phyloP scores from a whole-genome alignment of 2,888 invertebrate genomes.

The Cantharis rustica region DNA sequence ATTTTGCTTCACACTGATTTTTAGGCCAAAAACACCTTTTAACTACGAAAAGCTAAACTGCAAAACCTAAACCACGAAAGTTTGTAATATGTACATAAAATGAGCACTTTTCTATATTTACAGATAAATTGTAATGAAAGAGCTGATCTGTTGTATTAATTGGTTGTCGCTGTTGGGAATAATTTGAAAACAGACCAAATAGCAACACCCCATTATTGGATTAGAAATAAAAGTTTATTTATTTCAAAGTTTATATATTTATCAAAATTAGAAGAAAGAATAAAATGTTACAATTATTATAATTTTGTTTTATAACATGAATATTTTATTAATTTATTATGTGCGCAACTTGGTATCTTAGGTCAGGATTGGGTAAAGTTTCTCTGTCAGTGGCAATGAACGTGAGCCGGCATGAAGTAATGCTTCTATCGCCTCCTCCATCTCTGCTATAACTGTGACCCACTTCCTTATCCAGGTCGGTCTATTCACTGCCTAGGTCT shows the following conservation, averaged over 20 bases:
- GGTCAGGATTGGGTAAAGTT: slow-evolving; percentile 39
- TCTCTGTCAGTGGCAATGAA: slow-evolving; percentile 40
- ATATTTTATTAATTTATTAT: no score
- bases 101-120: no score
- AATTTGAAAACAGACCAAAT: no score
- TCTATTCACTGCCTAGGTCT: slow-evolving; percentile 49
- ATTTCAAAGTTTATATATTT: not conserved
- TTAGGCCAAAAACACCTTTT: no score
- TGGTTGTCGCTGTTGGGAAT: no score
- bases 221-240: not conserved
- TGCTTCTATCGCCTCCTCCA: slow-evolving; percentile 44
- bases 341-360: slow-evolving; percentile 40
- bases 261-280: not conserved
- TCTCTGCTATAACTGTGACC: slow-evolving; percentile 54
- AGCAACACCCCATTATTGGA: no score
- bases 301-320: not conserved
- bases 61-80: no score
- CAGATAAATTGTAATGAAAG: no score
- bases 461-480: slow-evolving; percentile 54
- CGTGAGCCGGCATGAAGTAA: slow-evolving; percentile 37
- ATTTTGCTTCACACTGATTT: no score
- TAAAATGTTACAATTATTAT: not conserved
- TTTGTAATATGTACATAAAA: no score
- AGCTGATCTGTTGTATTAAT: no score
- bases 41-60: no score